Evolutionary conservation across 2,113 vertebrate genomes (phyloP), one percentile per base, ranked within the genome.

Genomic region (Plestiodon gilberti): DNA sequence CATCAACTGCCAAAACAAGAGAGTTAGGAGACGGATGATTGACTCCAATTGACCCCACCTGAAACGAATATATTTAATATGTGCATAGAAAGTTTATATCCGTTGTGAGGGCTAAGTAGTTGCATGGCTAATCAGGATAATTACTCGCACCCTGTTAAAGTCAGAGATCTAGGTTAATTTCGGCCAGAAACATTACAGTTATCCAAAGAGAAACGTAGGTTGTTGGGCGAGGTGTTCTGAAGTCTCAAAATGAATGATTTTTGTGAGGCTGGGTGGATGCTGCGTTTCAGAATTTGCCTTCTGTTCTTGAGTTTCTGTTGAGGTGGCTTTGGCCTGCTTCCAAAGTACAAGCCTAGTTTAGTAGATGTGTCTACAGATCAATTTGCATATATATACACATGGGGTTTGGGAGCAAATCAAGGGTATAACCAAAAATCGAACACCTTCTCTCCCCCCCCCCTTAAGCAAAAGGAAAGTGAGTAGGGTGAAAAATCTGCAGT

Each of bases 401-500:
- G 30, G 8, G 57, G 4, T 22, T 1, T 9, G 17, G 33, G 61
- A 14, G n/a, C 38, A 43, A 6, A 81, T 9, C 79, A 48, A 30
- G 33, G 23, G 11, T 35, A 10, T 38, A 35, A 78, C 23, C 35
- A 17, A 62, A 13, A 62, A 28, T 48, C 43, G 43, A 4, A 48
- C 43, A 48, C 8, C 43, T 48, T 48, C 43, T 52, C 23, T 18
- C 3, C 6, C 11, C 67, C 23, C 23, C 3, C 6, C 11, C 11
- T 57, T 70, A 38, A 57, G 5, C 28, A 59, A 30, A 70, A 59
- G 11, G 35, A 62, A n/a, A 43, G n/a, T 82, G 1, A 38, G 20
- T n/a, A 9, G n/a, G 62, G 82, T 61, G 18, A 62, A 62, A 86
- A 86, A 55, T 33, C 85, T 38, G 59, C 85, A 81, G 78, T 74